These are phyloP conservation scores for Lepeophtheirus nordmannii DNA, from an alignment of 2,888 invertebrate genomes.

Conservation along the genomic window DNA sequence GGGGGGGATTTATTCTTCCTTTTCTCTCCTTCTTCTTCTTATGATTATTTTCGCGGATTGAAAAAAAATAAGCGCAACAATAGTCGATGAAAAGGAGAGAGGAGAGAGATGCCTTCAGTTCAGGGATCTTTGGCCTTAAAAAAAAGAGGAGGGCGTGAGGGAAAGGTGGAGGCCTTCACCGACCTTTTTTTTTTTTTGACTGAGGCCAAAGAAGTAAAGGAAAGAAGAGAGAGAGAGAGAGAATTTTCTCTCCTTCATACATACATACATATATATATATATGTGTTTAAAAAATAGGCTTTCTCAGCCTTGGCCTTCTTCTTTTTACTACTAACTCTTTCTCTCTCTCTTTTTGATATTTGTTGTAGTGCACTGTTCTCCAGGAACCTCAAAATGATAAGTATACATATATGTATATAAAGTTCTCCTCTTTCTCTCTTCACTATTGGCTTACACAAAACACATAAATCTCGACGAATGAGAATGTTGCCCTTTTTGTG, in stretches of 20 bases:
- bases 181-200: background rate
- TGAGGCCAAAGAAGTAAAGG: background rate
- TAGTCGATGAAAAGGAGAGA: conserved; percentile 6
- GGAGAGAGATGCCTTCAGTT: conserved; percentile 1
- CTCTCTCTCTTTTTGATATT: too few relatives aligned
- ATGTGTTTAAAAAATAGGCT: background rate
- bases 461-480: background rate
- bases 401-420: too few relatives aligned
- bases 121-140: conserved; percentile 7
- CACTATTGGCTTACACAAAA: background rate
- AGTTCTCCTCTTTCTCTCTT: background rate
- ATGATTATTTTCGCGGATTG: conserved; percentile 1
- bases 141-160: background rate
- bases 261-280: background rate
- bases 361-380: too few relatives aligned
- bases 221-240: background rate
- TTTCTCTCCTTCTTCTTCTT: too few relatives aligned
- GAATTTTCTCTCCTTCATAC: background rate
- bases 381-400: too few relatives aligned
- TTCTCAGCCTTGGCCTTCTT: conserved; percentile 5
- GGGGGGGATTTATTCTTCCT: too few relatives aligned
- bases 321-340: background rate
- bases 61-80: conserved; percentile 3
- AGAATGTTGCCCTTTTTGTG: too few relatives aligned
- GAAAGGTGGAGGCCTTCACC: conserved; percentile 7